Percentiles rank a stretch among this genome's conserved stretches.
Conservation (phyloP, 2,113 vertebrate species). For the Nyctibius bracteatus region DNA sequence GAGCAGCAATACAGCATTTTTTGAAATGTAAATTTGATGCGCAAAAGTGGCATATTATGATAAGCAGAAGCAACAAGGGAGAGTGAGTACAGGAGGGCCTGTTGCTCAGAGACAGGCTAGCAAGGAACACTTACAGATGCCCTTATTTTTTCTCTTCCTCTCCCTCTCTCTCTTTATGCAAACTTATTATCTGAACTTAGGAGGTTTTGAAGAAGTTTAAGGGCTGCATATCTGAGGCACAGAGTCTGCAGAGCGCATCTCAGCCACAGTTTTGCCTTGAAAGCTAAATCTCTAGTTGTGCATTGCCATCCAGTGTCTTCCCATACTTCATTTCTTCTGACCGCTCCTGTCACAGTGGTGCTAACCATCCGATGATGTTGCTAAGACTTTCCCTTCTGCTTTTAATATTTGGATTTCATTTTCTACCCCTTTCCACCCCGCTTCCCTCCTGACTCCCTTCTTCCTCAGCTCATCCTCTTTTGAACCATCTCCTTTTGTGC, state of each 20-base stretch:
- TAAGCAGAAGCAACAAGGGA: conserved; percentile 64
- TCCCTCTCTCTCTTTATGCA: conserved; percentile 42
- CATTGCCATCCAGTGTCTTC: conserved; percentile 53
- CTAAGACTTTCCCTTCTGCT: conserved; percentile 35
- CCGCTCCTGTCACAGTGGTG: not conserved
- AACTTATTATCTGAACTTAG: conserved; percentile 59
- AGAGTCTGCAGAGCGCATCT: not conserved
- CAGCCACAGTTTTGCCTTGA: not conserved
- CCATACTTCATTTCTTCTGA: conserved; percentile 28
- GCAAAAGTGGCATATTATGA: conserved; percentile 66
- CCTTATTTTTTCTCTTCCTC: not conserved
- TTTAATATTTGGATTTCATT: conserved; percentile 67
- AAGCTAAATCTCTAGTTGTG: conserved; percentile 24
- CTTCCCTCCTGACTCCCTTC: not conserved
- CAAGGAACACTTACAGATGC: conserved; percentile 19
- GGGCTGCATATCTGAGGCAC: not conserved
- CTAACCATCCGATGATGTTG: not conserved
- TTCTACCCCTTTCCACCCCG: not conserved
- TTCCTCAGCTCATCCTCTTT: conserved; percentile 69
- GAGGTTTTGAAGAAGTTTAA: conserved; percentile 47
- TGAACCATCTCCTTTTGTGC: conserved; percentile 74
- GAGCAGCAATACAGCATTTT: conserved; percentile 69
- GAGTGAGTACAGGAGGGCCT: conserved; percentile 11
- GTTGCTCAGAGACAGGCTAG: conserved; percentile 61
- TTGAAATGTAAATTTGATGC: conserved; percentile 76